phyloP scores from a whole-genome alignment of 2,888 invertebrate genomes.

The Dione vanillae region DNA sequence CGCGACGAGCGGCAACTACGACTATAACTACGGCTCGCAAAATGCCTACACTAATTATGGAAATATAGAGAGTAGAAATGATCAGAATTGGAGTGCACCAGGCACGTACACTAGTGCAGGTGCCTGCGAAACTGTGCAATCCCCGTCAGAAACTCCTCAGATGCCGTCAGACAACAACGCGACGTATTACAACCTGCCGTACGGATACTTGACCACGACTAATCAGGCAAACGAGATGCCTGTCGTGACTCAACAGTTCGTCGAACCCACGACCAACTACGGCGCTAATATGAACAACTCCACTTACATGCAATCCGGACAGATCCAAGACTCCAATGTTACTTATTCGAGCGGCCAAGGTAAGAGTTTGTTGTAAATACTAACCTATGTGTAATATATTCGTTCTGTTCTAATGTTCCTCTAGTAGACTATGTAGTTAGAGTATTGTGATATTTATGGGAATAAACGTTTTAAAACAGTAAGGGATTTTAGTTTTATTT shows the following conservation, averaged over 20 bases:
- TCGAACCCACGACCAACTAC: conserved; percentile 63
- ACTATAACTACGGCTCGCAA: conserved; percentile 87
- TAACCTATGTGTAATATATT: conserved; percentile 18
- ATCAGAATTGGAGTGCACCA: conserved; percentile 61
- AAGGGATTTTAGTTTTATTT: conserved; percentile 57
- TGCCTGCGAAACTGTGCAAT: conserved; percentile 72
- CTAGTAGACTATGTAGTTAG: conserved; percentile 33
- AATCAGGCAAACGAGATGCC: conserved; percentile 60
- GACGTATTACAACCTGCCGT: conserved; percentile 77
- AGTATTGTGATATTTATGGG: conserved; percentile 43
- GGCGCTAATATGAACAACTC: conserved; percentile 69
- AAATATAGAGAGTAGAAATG: conserved; percentile 57
- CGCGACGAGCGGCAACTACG: conserved; percentile 80
- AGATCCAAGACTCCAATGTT: conserved; percentile 62
- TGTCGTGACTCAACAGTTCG: conserved; percentile 52
- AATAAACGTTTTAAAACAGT: conserved; percentile 60
- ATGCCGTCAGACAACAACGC: conserved; percentile 53
- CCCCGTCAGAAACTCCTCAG: conserved; percentile 71
- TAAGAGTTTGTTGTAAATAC: conserved; percentile 60
- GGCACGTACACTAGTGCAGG: conserved; percentile 80
- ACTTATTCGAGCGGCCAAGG: conserved; percentile 71
- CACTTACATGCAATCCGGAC: conserved; percentile 72
- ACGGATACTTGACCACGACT: conserved; percentile 73
- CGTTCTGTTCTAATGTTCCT: conserved; percentile 10
- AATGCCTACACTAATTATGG: conserved; percentile 62